Conservation (phyloP, 2,113 vertebrate genomes). For the Illadopsis cleaveri region DNA sequence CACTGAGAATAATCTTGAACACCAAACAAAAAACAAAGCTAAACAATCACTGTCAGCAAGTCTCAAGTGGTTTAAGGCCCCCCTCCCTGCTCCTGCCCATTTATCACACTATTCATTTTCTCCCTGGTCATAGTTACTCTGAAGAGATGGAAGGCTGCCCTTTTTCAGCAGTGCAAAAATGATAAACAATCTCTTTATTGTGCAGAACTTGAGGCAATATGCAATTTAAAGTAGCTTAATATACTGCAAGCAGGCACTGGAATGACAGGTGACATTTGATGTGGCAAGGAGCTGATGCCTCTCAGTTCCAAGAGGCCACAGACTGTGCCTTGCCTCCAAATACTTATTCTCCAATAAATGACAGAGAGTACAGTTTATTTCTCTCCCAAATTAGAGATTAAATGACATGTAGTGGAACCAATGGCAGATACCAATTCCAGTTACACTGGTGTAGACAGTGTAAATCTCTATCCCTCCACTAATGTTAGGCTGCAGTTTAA, state of each 20-base stretch:
- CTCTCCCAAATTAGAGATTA: neutral
- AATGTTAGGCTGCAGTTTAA: neutral
- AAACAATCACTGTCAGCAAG: neutral
- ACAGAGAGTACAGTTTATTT: neutral
- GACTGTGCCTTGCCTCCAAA: neutral
- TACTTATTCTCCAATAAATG: neutral
- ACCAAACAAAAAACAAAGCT: neutral
- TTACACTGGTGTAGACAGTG: neutral
- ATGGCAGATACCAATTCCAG: neutral
- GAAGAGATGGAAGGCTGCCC: neutral
- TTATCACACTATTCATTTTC: neutral
- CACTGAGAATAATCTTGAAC: neutral
- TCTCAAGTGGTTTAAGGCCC: neutral
- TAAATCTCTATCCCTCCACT: neutral
- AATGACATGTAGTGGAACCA: neutral
- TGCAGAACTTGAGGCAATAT: neutral
- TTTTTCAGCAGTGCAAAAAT: neutral
- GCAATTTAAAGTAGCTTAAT: neutral
- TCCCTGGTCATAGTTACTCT: neutral
- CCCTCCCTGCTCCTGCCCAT: fast-evolving
- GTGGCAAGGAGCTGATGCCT: neutral
- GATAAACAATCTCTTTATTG: neutral
- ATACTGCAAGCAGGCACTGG: neutral
- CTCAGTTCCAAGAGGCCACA: neutral
- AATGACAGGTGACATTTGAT: constrained; percentile 23